A percentile compares a stretch with the other conserved stretches of the same genome.
Evolutionary conservation across 2,888 invertebrate genomes (phyloP).

Genomic region (Yponomeuta sedellus): DNA sequence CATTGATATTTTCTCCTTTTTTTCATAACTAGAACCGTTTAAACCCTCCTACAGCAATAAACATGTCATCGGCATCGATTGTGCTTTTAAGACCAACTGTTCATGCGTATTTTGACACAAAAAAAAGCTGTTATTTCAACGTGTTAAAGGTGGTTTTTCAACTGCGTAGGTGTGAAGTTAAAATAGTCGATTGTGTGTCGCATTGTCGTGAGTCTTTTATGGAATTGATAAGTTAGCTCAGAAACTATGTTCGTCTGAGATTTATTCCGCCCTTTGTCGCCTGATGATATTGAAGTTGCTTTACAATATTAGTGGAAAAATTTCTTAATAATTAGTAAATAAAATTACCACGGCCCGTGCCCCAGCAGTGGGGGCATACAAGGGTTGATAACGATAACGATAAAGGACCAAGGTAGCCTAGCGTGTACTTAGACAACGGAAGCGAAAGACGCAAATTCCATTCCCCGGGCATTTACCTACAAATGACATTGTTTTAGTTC

Average conservation of each 20-base stretch:
- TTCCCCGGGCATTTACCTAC: too few relatives aligned
- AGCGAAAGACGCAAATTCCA: too few relatives aligned
- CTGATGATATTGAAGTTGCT: too few relatives aligned
- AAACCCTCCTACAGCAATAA: constrained; percentile 27
- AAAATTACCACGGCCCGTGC: too few relatives aligned
- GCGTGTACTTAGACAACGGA: too few relatives aligned
- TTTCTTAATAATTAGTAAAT: too few relatives aligned
- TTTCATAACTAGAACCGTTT: background rate
- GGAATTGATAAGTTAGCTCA: background rate
- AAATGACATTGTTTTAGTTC: too few relatives aligned
- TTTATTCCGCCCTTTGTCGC: background rate
- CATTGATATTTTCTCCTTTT: background rate
- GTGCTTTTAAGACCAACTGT: background rate
- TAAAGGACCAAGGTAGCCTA: too few relatives aligned
- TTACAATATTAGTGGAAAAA: too few relatives aligned
- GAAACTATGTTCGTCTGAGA: background rate
- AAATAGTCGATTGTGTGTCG: background rate
- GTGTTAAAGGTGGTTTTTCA: background rate
- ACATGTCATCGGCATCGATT: constrained; percentile 43
- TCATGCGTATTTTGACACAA: background rate
- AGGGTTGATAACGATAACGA: too few relatives aligned
- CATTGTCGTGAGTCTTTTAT: background rate
- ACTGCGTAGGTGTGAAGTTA: background rate
- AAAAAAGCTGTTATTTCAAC: background rate
- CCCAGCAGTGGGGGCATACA: too few relatives aligned